These are phyloP conservation scores for Penaeus japonicus DNA, from an alignment of 1,140 invertebrate species.

Conservation along the genomic window DNA sequence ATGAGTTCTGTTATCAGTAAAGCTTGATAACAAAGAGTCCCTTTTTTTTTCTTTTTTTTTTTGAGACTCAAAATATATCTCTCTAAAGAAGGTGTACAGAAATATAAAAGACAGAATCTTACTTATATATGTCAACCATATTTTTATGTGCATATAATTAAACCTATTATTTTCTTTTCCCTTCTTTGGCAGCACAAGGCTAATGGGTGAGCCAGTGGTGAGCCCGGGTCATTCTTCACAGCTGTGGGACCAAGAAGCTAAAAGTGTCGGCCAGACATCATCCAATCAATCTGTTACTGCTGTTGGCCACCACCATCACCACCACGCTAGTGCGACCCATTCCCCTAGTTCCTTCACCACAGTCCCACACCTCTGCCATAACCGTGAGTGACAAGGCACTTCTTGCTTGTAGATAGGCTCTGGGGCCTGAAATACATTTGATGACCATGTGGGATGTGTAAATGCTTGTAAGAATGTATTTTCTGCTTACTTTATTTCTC, in stretches of 20 bases:
- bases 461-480: background rate
- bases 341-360: conserved; percentile 14
- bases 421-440: no score
- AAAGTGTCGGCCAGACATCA: conserved; percentile 11
- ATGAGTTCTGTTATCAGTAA: no score
- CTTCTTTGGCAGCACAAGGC: conserved; percentile 4
- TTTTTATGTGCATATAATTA: no score
- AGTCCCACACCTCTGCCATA: conserved; percentile 21
- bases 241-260: conserved; percentile 34
- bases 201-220: conserved; percentile 36
- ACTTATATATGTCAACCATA: no score
- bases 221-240: conserved; percentile 28
- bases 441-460: background rate
- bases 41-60: no score
- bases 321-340: background rate
- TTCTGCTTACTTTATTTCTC: background rate
- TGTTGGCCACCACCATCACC: conserved; percentile 14
- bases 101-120: no score
- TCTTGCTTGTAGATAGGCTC: no score
- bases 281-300: background rate
- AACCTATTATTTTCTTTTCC: background rate
- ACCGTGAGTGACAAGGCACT: background rate
- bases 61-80: no score
- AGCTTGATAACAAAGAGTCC: no score
- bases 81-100: no score